Conservation (phyloP, 2,888 invertebrate genomes). For the Buathra laborator region DNA sequence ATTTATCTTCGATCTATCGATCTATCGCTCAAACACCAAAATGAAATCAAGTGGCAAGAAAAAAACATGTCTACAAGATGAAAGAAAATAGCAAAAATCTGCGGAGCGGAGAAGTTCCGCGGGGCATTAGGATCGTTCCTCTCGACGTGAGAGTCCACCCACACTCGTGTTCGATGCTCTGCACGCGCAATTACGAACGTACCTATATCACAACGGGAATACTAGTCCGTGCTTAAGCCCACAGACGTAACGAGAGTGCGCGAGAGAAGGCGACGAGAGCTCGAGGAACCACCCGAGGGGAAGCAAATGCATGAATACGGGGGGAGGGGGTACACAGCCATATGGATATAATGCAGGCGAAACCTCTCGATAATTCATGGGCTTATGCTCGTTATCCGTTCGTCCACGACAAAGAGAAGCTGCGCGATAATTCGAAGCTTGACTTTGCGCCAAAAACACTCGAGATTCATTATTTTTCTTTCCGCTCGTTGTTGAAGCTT, state of each 20-base stretch:
- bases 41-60: no score
- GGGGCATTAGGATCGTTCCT: neutral
- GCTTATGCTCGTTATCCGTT: slow-evolving; percentile 70
- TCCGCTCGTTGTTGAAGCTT: neutral
- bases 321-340: slow-evolving; percentile 24
- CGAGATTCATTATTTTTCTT: neutral
- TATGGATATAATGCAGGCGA: slow-evolving; percentile 9
- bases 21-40: no score
- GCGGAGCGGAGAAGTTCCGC: no score
- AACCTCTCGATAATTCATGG: slow-evolving; percentile 74
- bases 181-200: slow-evolving; percentile 11
- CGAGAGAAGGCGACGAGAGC: slow-evolving; percentile 22
- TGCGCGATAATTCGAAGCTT: slow-evolving; percentile 47
- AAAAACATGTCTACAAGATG: no score
- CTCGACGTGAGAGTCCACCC: neutral
- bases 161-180: slow-evolving; percentile 11
- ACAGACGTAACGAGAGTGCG: slow-evolving; percentile 18
- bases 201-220: slow-evolving; percentile 3
- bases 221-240: slow-evolving; percentile 27
- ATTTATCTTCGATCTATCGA: no score
- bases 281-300: slow-evolving; percentile 64
- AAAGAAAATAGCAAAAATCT: no score
- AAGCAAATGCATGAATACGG: slow-evolving; percentile 4
- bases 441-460: slow-evolving; percentile 38
- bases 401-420: slow-evolving; percentile 25